phyloP scores from a whole-genome alignment of 2,113 vertebrate species.

The Phyllopteryx taeniolatus region DNA sequence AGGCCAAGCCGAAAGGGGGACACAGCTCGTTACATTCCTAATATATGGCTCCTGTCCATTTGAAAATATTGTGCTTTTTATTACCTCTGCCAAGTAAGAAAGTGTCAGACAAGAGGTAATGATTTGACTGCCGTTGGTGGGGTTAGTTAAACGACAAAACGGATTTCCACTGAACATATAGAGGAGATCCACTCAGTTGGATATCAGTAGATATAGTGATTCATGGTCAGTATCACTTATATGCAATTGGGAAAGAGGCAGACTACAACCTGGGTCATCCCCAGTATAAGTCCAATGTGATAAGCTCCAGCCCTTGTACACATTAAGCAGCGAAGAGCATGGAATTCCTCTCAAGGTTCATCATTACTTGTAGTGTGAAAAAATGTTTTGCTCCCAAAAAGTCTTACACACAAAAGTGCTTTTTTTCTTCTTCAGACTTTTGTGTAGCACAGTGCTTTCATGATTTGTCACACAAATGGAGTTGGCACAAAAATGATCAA shows the following conservation, averaged over 20 bases:
- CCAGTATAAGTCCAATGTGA: background rate
- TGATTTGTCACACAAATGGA: too few relatives aligned
- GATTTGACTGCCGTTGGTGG: background rate
- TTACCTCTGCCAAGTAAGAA: constrained; percentile 19
- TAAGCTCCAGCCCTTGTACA: background rate
- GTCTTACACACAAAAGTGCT: background rate
- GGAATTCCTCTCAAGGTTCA: background rate
- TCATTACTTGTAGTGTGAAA: background rate
- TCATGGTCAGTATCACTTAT: background rate
- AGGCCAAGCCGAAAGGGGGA: constrained; percentile 35
- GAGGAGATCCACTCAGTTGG: background rate
- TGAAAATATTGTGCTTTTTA: constrained; percentile 47
- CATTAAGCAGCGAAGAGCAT: too few relatives aligned
- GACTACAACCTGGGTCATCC: background rate
- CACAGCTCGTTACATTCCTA: constrained; percentile 43
- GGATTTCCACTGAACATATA: background rate
- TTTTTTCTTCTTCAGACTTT: too few relatives aligned
- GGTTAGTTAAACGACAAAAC: background rate
- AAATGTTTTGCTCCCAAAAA: background rate
- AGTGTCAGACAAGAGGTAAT: background rate
- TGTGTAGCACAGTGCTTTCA: too few relatives aligned
- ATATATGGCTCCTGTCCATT: constrained; percentile 19
- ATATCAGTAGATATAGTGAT: background rate
- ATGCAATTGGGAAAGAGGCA: background rate
- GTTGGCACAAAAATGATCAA: background rate